A percentile compares a stretch with the other conserved stretches of the same genome.
phyloP scores from a whole-genome alignment of 2,113 vertebrate genomes.

The Salminus brasiliensis region DNA sequence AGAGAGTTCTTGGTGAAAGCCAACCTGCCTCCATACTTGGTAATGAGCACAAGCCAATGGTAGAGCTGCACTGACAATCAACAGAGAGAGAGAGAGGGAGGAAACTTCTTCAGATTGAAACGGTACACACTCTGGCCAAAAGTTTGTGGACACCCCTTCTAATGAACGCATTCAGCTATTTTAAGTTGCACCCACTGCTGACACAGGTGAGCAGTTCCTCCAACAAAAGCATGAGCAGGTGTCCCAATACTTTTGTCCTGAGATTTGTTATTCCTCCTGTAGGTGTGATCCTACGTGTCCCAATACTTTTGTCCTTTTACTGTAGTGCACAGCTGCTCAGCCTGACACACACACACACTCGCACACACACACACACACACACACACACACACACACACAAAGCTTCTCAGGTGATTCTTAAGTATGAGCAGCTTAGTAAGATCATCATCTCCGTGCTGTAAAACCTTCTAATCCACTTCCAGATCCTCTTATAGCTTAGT shows the following conservation, averaged over 20 bases:
- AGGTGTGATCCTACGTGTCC: no score
- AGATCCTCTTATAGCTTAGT: background rate
- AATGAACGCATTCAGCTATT: no score
- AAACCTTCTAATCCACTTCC: background rate
- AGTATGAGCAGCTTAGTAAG: background rate
- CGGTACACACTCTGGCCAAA: no score
- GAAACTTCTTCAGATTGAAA: background rate
- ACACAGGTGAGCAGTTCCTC: no score
- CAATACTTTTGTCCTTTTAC: no score
- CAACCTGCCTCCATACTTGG: constrained; percentile 78
- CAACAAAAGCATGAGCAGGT: no score
- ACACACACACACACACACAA: background rate
- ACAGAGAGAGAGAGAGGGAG: constrained; percentile 27
- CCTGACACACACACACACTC: background rate
- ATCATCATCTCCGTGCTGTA: background rate
- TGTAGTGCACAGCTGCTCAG: background rate
- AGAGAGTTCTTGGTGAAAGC: constrained; percentile 79
- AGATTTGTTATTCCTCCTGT: no score
- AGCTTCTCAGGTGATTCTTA: background rate
- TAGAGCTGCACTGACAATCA: constrained; percentile 67
- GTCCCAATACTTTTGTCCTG: no score
- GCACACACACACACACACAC: no score
- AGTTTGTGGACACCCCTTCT: no score
- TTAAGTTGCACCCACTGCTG: no score
- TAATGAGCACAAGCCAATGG: constrained; percentile 77